Base-by-base conservation (phyloP, 1,140 invertebrate species). In the Spodoptera frugiperda region DNA sequence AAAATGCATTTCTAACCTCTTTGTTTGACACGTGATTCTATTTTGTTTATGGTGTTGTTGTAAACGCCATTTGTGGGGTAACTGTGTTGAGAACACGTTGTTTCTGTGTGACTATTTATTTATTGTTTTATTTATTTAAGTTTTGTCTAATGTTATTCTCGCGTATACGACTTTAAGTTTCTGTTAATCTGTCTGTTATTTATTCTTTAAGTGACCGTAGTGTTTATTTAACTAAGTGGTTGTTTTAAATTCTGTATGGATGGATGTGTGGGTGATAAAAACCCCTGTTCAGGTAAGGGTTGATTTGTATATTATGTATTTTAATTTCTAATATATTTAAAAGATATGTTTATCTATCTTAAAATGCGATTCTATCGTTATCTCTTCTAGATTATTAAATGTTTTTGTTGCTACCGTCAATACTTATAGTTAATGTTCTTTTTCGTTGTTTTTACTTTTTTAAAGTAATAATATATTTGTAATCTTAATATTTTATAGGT, bases 1-100 rank as follows among this genome's bases (percentile, higher is more conserved):
- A 25, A 59, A n/a, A 33, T 39, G 15, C 15, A 61, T 57, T 57
- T 39, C n/a, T 61, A 61, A 61, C 57, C 57, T 61, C 10, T 44
- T 39, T 57, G 14, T 25, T 15, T 8, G 19, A 39, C 57, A 61
- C 33, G 57, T 61, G 57, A 61, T 61, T 61, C 57, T 61, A 44
- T 39, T 61, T 61, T 39, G 51, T 53, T 53, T 53, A 53, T 53
- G 51, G n/a, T 19, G 51, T 17, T 39, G 33, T 39, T 39, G 33
- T 39, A 39, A 17, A 6, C 51, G 51, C 15, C 51, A 19, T 8
- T 53, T 17, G 51, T 17, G 6, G 15, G n/a, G n/a, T 53, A 17
- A 53, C 17, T 6, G 51, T 53, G 51, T 2, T 53, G 6, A 2
- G 8, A 17, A 15, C 51, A 53, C 51, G 51, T 53, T 53, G 51